Conservation (phyloP, 2,888 invertebrate species). For the Dryococelus australis region DNA sequence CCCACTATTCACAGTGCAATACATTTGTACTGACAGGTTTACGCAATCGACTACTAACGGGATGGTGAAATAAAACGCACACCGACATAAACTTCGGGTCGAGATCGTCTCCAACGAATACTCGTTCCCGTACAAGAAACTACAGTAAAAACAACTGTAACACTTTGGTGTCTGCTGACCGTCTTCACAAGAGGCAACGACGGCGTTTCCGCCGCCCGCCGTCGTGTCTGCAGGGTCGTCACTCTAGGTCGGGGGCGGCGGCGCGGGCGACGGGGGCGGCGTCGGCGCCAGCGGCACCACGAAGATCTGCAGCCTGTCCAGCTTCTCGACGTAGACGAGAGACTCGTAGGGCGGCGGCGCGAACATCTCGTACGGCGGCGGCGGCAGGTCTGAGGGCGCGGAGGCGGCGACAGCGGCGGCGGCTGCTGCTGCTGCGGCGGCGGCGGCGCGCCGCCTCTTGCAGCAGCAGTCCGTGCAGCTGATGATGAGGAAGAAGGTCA, state of each 20-base stretch:
- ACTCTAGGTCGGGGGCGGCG: constrained; percentile 43
- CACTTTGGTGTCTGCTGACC: too few relatives aligned
- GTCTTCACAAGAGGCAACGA: constrained; percentile 46
- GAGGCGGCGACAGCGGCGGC: constrained; percentile 54
- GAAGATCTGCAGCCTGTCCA: constrained; percentile 28
- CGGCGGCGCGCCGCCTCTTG: too few relatives aligned
- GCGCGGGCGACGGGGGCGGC: constrained; percentile 53
- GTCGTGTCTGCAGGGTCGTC: too few relatives aligned
- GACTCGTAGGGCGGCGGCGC: constrained; percentile 64
- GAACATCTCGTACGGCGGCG: constrained; percentile 65
- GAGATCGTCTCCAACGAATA: too few relatives aligned
- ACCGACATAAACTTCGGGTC: too few relatives aligned
- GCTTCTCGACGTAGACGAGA: constrained; percentile 55
- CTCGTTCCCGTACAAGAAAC: too few relatives aligned
- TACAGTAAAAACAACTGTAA: too few relatives aligned
- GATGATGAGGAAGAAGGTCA: constrained; percentile 64
- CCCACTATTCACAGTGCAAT: too few relatives aligned
- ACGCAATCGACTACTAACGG: too few relatives aligned
- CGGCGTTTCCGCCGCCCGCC: constrained; percentile 51
- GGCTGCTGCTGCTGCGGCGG: constrained; percentile 18
- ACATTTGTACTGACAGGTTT: too few relatives aligned
- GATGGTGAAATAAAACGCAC: too few relatives aligned
- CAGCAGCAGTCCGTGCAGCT: constrained; percentile 63
- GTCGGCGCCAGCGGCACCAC: constrained; percentile 35
- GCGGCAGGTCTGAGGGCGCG: constrained; percentile 56